phyloP scores from a whole-genome alignment of 2,113 vertebrate genomes.

The Psephotus haematonotus region DNA sequence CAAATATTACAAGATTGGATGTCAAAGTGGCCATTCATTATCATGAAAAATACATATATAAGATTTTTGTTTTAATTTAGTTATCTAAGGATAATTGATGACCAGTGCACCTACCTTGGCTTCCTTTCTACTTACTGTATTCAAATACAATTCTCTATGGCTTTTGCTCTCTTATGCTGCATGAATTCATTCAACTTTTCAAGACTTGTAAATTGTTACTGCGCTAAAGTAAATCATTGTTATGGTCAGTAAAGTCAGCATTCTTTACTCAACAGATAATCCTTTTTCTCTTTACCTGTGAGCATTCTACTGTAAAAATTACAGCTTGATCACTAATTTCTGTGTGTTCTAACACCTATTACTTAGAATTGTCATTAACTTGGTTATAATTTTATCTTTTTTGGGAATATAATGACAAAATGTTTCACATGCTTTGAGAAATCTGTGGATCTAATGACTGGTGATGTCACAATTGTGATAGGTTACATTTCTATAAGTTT shows the following conservation, averaged over 20 bases:
- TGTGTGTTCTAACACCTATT: background rate
- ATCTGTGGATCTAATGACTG: background rate
- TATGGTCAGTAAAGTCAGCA: background rate
- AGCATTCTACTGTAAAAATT: background rate
- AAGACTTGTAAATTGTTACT: background rate
- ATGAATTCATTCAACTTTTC: background rate
- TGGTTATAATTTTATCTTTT: background rate
- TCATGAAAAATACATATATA: background rate
- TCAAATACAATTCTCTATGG: background rate
- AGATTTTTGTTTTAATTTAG: background rate
- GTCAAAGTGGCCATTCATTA: background rate
- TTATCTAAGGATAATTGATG: background rate
- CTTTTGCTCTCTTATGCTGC: background rate
- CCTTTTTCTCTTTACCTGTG: background rate
- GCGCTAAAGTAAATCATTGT: background rate
- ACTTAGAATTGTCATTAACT: background rate
- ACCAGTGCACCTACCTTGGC: background rate
- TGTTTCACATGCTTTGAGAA: background rate
- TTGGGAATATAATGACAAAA: background rate
- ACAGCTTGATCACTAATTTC: background rate
- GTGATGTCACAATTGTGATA: background rate
- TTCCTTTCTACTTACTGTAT: background rate
- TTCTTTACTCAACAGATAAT: background rate
- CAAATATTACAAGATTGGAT: background rate
- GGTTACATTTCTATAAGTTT: background rate